Evolutionary conservation across 1,140 invertebrate genomes (phyloP).

Genomic region (Bombus balteatus): DNA sequence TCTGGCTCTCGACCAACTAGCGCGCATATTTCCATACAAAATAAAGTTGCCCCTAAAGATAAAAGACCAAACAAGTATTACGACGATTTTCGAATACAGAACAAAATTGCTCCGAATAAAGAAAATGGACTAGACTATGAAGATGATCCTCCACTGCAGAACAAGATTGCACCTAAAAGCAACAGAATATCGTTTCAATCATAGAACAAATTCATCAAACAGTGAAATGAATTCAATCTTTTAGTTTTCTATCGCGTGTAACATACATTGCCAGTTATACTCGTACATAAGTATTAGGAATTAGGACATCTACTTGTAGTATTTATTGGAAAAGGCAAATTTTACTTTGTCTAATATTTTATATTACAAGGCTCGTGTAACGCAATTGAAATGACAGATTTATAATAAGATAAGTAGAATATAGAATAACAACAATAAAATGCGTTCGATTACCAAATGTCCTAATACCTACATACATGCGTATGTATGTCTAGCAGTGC

Average conservation of each 20-base stretch:
- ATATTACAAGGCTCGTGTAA: no score
- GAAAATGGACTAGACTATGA: background rate
- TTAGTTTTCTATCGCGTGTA: background rate
- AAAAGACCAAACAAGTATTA: background rate
- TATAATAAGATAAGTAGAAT: no score
- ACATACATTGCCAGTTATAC: no score
- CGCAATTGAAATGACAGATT: no score
- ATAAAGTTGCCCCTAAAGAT: conserved; percentile 69
- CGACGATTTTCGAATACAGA: background rate
- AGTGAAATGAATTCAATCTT: background rate
- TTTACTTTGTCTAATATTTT: no score
- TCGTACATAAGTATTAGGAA: no score
- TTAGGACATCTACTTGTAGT: no score
- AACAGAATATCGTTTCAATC: conserved; percentile 38
- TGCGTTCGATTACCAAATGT: no score
- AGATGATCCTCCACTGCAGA: conserved; percentile 44
- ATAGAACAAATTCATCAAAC: background rate
- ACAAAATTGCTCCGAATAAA: conserved; percentile 35
- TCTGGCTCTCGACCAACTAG: conserved; percentile 28
- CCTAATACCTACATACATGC: no score
- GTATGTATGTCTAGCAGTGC: no score
- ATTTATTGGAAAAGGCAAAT: no score
- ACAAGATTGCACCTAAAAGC: conserved; percentile 65
- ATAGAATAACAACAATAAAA: no score
- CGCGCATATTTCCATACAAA: conserved; percentile 53